These are phyloP conservation scores for Fulmarus glacialis DNA, from an alignment of 2,113 vertebrate species.

Conservation along the genomic window DNA sequence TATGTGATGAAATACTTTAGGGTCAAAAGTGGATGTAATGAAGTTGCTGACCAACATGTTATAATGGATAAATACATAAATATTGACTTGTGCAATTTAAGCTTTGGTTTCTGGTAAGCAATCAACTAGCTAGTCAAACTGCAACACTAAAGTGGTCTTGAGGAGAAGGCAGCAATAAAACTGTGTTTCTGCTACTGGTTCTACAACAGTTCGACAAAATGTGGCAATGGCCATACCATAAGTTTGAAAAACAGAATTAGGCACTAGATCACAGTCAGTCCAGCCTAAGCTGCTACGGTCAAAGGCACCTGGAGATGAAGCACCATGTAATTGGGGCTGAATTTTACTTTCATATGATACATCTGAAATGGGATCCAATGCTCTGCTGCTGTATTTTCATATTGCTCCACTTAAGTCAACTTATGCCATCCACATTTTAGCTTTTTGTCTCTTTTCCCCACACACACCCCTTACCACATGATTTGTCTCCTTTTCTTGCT, in stretches of 20 bases:
- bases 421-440: background rate
- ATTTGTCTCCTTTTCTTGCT: background rate
- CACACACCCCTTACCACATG: fast-evolving
- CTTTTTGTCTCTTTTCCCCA: background rate
- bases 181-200: background rate
- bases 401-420: background rate
- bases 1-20: background rate
- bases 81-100: background rate
- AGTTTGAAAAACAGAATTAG: background rate
- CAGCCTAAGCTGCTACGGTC: background rate
- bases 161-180: background rate
- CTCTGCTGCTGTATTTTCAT: background rate
- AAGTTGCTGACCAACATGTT: background rate
- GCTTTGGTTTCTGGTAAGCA: background rate
- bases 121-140: background rate
- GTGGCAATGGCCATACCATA: background rate
- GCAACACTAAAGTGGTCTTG: background rate
- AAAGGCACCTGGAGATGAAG: background rate
- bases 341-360: background rate
- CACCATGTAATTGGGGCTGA: background rate
- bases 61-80: background rate
- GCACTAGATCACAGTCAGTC: background rate
- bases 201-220: background rate
- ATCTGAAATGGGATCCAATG: background rate
- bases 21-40: background rate